Conservation (phyloP, 2,113 vertebrate species). For the Leuciscus idus region DNA sequence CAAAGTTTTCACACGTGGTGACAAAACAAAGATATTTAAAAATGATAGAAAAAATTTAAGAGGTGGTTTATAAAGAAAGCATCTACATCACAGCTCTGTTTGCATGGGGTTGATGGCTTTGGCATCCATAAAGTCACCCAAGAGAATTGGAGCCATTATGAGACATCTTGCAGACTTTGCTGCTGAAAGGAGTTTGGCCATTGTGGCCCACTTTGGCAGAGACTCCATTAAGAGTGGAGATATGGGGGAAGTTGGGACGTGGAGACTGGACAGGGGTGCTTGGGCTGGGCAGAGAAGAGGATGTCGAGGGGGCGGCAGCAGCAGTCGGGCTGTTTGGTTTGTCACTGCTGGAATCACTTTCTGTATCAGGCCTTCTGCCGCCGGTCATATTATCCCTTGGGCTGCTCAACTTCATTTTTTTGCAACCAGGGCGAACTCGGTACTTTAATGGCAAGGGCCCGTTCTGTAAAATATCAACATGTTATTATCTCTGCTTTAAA, state of each 20-base stretch:
- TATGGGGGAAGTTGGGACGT: slow-evolving; percentile 85
- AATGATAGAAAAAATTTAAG: slow-evolving; percentile 50
- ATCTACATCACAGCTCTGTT: slow-evolving; percentile 82
- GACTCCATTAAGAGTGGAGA: slow-evolving; percentile 87
- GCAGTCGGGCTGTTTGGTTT: slow-evolving; percentile 84
- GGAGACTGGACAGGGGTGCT: slow-evolving; percentile 84
- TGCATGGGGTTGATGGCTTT: slow-evolving; percentile 68
- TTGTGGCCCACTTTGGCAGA: slow-evolving; percentile 79
- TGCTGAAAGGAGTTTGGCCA: slow-evolving; percentile 84
- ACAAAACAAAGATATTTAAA: slow-evolving; percentile 50
- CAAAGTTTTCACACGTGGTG: slow-evolving; percentile 8
- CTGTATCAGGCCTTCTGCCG: slow-evolving; percentile 77
- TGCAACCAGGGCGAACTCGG: slow-evolving; percentile 84
- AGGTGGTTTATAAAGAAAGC: slow-evolving; percentile 55
- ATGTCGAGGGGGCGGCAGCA: slow-evolving; percentile 66
- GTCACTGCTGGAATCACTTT: slow-evolving; percentile 90
- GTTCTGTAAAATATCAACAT: slow-evolving; percentile 73
- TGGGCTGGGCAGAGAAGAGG: slow-evolving; percentile 83
- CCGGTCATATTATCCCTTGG: slow-evolving; percentile 76
- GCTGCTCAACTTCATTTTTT: slow-evolving; percentile 85
- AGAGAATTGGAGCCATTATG: slow-evolving; percentile 86
- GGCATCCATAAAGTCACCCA: slow-evolving; percentile 73
- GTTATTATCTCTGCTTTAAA: not conserved
- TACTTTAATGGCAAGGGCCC: slow-evolving; percentile 89
- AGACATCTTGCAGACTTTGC: slow-evolving; percentile 83